Evolutionary conservation across 2,888 invertebrate genomes (phyloP).

Genomic region (Stegophylla sp.): DNA sequence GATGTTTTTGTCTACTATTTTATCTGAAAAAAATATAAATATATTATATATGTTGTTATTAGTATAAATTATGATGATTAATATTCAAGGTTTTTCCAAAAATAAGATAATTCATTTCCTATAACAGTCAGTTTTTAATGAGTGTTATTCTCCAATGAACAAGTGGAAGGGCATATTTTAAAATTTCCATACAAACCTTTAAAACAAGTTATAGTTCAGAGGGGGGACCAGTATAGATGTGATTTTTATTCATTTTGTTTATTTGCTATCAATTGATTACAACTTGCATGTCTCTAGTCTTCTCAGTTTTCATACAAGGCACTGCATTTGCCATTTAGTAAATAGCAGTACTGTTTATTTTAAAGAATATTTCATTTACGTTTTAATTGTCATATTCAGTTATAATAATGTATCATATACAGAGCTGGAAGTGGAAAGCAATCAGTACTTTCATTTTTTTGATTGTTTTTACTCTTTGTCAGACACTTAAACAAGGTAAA

Average conservation of each 20-base stretch:
- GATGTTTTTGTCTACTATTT: no score
- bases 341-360: no score
- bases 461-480: slow-evolving; percentile 15
- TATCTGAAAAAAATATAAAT: no score
- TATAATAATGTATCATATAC: slow-evolving; percentile 13
- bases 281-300: slow-evolving; percentile 10
- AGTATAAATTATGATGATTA: background rate
- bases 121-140: slow-evolving; percentile 22
- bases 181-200: slow-evolving; percentile 7
- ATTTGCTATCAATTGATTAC: slow-evolving; percentile 11
- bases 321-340: background rate
- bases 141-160: background rate
- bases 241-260: slow-evolving; percentile 24
- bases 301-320: no score
- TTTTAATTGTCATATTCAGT: slow-evolving; percentile 21
- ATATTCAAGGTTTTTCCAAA: slow-evolving; percentile 53
- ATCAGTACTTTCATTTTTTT: slow-evolving; percentile 26
- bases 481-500: slow-evolving; percentile 38
- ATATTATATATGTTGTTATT: background rate
- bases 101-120: slow-evolving; percentile 45
- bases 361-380: background rate
- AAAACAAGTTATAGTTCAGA: background rate
- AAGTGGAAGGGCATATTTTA: slow-evolving; percentile 7
- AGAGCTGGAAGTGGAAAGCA: slow-evolving; percentile 22
- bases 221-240: slow-evolving; percentile 43